phyloP scores from a whole-genome alignment of 2,113 vertebrate genomes.

The Syngnathoides biaculeatus region DNA sequence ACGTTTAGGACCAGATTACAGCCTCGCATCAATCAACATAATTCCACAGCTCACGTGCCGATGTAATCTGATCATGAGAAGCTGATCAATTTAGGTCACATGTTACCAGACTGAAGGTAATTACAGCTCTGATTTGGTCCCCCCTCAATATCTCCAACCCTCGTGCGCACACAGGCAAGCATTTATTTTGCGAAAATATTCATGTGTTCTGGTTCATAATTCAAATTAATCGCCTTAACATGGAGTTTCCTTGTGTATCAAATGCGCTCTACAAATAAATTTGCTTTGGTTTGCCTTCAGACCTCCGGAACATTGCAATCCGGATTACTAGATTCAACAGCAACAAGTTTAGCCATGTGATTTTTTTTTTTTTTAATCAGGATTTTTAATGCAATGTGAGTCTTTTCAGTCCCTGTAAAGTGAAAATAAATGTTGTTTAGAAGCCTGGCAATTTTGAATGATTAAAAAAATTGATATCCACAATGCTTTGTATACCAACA shows the following conservation, averaged over 20 bases:
- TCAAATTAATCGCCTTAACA: background rate
- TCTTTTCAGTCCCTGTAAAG: background rate
- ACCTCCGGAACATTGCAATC: background rate
- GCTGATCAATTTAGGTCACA: constrained; percentile 15
- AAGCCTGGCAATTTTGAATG: background rate
- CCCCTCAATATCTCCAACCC: background rate
- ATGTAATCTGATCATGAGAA: constrained; percentile 12
- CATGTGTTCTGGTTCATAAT: background rate
- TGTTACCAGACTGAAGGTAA: background rate
- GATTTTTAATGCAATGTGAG: background rate
- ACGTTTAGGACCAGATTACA: constrained; percentile 25
- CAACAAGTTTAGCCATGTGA: background rate
- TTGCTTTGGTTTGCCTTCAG: too few relatives aligned
- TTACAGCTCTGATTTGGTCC: background rate
- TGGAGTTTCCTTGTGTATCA: too few relatives aligned
- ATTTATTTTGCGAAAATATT: background rate
- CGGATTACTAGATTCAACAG: background rate
- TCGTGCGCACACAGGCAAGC: too few relatives aligned
- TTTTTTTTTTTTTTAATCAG: background rate
- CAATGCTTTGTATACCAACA: too few relatives aligned
- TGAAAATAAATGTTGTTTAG: background rate
- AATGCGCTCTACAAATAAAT: too few relatives aligned
- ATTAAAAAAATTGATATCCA: background rate
- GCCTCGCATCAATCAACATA: constrained; percentile 12
- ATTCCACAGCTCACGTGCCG: constrained; percentile 28